A percentile compares a stretch with the other conserved stretches of the same genome.
phyloP scores from a whole-genome alignment of 2,797 vertebrate genomes.

The Streptopelia turtur region DNA sequence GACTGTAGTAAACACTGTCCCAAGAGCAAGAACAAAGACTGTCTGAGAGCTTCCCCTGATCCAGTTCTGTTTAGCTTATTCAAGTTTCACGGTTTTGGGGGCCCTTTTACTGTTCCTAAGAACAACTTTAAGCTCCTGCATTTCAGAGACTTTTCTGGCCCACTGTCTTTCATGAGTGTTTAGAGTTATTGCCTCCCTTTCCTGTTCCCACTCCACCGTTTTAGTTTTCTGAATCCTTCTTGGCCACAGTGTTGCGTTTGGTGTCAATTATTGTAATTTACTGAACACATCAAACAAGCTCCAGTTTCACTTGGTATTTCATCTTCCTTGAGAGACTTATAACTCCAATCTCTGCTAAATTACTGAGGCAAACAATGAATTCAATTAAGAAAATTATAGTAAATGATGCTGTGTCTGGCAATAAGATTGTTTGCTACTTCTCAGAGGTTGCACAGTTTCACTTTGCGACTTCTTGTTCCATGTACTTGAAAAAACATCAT shows the following conservation, averaged over 20 bases:
- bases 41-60: background rate
- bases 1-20: background rate
- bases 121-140: background rate
- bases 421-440: background rate
- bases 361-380: constrained; percentile 51
- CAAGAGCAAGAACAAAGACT: background rate
- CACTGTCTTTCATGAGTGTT: background rate
- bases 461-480: background rate
- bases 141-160: background rate
- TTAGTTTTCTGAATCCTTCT: background rate
- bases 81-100: background rate
- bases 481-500: background rate
- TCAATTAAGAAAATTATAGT: constrained; percentile 50
- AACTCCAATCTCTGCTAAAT: constrained; percentile 20
- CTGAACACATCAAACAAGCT: constrained; percentile 14
- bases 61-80: background rate
- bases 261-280: constrained; percentile 51
- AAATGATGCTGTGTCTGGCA: constrained; percentile 46
- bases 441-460: background rate
- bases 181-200: background rate
- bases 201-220: fast-evolving
- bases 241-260: background rate
- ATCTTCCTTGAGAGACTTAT: constrained; percentile 19
- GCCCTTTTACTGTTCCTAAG: background rate
- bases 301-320: constrained; percentile 4